Base-by-base conservation (phyloP, 2,888 invertebrate genomes). In the Pandemis heparana region DNA sequence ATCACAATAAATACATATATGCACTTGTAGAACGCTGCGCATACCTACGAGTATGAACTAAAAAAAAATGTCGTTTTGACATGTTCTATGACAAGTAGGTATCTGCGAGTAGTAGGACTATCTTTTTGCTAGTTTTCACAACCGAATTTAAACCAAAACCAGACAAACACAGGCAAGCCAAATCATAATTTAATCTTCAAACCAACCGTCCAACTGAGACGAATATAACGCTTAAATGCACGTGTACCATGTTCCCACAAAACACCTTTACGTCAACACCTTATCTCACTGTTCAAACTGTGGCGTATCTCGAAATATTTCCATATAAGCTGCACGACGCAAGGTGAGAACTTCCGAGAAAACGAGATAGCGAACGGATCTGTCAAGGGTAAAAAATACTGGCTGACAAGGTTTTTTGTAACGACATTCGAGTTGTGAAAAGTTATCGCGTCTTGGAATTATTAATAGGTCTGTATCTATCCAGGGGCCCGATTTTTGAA, bases 241-340 rank as follows among this genome's bases (percentile, higher is more conserved):
- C n/a, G n/a, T n/a, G n/a, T n/a, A n/a, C n/a, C 71, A 77, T 74
- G 75, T 77, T 78, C 75, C 71, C 70, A 70, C 74, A 75, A 91
- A 91, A 90, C 82, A 81, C 78, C 88, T 88, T 84, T 87, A 87
- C 88, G 82, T 82, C 82, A 16, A 16, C 43, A 56, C 88, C 90
- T 92, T 92, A 92, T 92, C 92, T 89, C 86, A 78, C 87, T 88
- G 81, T 83, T 81, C 87, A 92, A 92, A 92, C 92, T 83, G 79
- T 76, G 83, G 80, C 84, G 85, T 92, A 92, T 92, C 92, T 92
- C 82, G 87, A 88, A 92, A 91, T 92, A 92, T 91, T 92, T 92
- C 91, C 92, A 91, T 89, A 89, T 82, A 53, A 16, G 12, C 43
- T 18, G 16, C 5, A 85, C 83, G 80, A 77, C 80, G 82, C 79